Evolutionary conservation across 2,797 vertebrate species (phyloP).

Genomic region (Florisuga fusca): DNA sequence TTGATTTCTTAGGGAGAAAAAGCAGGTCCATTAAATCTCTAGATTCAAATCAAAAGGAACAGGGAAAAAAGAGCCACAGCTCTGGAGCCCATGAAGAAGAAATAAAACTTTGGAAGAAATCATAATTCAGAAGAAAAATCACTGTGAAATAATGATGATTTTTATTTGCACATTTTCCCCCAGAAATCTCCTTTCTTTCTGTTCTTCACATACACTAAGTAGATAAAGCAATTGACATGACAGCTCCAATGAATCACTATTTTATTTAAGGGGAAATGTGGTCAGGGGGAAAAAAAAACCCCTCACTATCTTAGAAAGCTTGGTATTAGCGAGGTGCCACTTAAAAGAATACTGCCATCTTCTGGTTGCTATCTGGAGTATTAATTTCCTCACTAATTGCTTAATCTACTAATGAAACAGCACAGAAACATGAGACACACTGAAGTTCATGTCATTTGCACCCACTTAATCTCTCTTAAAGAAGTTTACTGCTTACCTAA

Average conservation of each 20-base stretch:
- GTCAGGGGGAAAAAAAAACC: not conserved
- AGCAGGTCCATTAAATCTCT: rapidly evolving
- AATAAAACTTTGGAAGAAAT: not conserved
- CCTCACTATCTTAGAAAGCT: not conserved
- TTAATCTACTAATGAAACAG: not conserved
- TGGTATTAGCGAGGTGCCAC: not conserved
- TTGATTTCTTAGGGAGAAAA: not conserved
- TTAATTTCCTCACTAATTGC: not conserved
- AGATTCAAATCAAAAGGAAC: not conserved
- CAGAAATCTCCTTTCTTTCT: not conserved
- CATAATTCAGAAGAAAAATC: not conserved
- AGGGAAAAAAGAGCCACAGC: not conserved
- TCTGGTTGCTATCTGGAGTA: not conserved
- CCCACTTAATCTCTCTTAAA: not conserved
- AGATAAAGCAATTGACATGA: not conserved
- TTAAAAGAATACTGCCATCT: not conserved
- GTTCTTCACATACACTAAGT: not conserved
- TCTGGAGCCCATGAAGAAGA: not conserved
- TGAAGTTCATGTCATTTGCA: not conserved
- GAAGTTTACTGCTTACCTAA: not conserved
- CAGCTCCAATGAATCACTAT: not conserved
- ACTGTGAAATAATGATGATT: not conserved
- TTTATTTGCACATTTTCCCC: not conserved
- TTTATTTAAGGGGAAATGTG: not conserved
- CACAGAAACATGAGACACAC: not conserved